Conservation (phyloP, 2,888 invertebrate species). For the Nezara viridula region DNA sequence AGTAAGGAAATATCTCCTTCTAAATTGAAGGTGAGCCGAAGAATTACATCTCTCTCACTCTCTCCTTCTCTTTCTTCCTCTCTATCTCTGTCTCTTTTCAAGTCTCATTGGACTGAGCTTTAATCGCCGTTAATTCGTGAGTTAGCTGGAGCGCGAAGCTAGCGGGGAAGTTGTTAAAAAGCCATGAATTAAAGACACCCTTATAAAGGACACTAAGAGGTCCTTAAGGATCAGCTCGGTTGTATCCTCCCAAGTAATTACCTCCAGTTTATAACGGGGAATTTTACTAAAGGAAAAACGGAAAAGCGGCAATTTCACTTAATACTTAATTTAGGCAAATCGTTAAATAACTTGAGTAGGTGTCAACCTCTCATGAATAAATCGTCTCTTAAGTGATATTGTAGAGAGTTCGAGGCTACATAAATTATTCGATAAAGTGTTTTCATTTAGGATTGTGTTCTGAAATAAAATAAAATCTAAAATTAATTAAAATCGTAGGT, state of each 20-base stretch:
- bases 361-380: not conserved
- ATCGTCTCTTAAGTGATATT: not conserved
- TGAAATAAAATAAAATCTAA: not conserved
- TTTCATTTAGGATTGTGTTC: not conserved
- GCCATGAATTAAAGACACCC: slow-evolving; percentile 44
- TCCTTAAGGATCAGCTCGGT: slow-evolving; percentile 51
- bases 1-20: not conserved
- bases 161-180: slow-evolving; percentile 42
- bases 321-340: slow-evolving; percentile 28
- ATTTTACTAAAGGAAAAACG: slow-evolving; percentile 42
- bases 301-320: slow-evolving; percentile 36
- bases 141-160: slow-evolving; percentile 16
- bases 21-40: slow-evolving; percentile 24
- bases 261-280: slow-evolving; percentile 42
- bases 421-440: not conserved
- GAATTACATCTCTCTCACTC: not conserved
- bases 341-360: slow-evolving; percentile 16
- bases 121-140: slow-evolving; percentile 45
- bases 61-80: too few species aligned
- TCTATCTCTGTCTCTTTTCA: not conserved
- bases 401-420: not conserved
- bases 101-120: slow-evolving; percentile 25
- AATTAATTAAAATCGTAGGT: too few species aligned
- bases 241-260: slow-evolving; percentile 26
- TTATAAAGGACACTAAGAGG: slow-evolving; percentile 54